Evolutionary conservation across 2,113 vertebrate species (phyloP).

Genomic region (Melospiza georgiana): DNA sequence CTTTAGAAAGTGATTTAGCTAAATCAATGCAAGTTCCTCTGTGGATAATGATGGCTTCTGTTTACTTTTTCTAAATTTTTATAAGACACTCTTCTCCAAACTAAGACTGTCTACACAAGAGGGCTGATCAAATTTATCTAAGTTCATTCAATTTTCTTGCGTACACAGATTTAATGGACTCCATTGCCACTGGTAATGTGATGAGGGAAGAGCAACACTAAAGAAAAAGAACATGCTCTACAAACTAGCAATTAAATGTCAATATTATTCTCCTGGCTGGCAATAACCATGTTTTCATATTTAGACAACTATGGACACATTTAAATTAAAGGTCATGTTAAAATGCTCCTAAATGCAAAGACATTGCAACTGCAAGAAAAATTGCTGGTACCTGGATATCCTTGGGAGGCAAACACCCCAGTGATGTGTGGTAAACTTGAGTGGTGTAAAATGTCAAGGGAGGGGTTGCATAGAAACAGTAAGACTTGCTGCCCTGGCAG

Average conservation of each 20-base stretch:
- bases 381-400: not conserved
- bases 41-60: not conserved
- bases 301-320: not conserved
- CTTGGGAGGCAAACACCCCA: not conserved
- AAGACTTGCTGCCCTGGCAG: not conserved
- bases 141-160: conserved; percentile 1
- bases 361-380: not conserved
- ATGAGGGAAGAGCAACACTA: not conserved
- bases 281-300: not conserved
- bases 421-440: not conserved
- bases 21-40: not conserved
- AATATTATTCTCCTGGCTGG: not conserved
- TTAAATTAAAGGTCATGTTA: not conserved
- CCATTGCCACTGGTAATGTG: not conserved
- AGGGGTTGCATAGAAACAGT: not conserved
- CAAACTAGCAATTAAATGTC: not conserved
- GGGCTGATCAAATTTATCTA: conserved; percentile 19
- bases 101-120: not conserved
- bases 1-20: not conserved
- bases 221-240: not conserved
- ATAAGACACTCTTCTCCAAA: not conserved
- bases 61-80: conserved; percentile 34
- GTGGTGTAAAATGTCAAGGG: not conserved
- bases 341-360: not conserved
- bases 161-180: not conserved